These are phyloP conservation scores for Lindbergichthys nudifrons DNA, from an alignment of 2,797 vertebrate species.

Conservation along the genomic window DNA sequence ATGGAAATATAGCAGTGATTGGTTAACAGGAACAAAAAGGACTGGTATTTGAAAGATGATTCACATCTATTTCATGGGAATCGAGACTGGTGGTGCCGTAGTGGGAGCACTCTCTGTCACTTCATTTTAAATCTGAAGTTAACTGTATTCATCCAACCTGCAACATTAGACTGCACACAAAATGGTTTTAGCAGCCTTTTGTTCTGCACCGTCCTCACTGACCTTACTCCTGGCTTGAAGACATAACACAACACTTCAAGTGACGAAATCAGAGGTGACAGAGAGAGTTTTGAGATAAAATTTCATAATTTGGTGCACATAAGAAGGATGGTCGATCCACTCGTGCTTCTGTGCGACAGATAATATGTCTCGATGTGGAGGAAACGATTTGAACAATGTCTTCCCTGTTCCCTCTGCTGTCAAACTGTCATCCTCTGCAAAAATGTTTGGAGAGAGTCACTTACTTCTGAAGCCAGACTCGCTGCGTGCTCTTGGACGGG, in stretches of 20 bases:
- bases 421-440: slow-evolving; percentile 44
- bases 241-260: slow-evolving; percentile 15
- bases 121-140: slow-evolving; percentile 71
- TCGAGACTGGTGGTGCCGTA: slow-evolving; percentile 13
- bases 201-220: slow-evolving; percentile 59
- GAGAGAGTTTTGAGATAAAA: slow-evolving; percentile 21
- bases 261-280: slow-evolving; percentile 13
- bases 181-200: slow-evolving; percentile 69
- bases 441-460: slow-evolving; percentile 61
- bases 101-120: slow-evolving; percentile 62
- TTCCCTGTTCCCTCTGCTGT: slow-evolving; percentile 34
- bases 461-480: slow-evolving; percentile 72
- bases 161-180: slow-evolving; percentile 69
- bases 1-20: slow-evolving; percentile 18
- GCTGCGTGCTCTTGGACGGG: slow-evolving; percentile 61
- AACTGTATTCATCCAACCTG: slow-evolving; percentile 64
- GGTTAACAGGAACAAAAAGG: slow-evolving; percentile 18
- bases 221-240: slow-evolving; percentile 51
- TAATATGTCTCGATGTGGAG: slow-evolving; percentile 31
- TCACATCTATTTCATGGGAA: slow-evolving; percentile 22
- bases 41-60: slow-evolving; percentile 24
- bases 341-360: slow-evolving; percentile 39
- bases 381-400: slow-evolving; percentile 38
- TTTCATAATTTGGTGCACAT: slow-evolving; percentile 23
- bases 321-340: slow-evolving; percentile 17